A percentile compares a stretch with the other conserved stretches of the same genome.
Conservation (phyloP, 2,888 invertebrate species). For the Ditula angustiorana region DNA sequence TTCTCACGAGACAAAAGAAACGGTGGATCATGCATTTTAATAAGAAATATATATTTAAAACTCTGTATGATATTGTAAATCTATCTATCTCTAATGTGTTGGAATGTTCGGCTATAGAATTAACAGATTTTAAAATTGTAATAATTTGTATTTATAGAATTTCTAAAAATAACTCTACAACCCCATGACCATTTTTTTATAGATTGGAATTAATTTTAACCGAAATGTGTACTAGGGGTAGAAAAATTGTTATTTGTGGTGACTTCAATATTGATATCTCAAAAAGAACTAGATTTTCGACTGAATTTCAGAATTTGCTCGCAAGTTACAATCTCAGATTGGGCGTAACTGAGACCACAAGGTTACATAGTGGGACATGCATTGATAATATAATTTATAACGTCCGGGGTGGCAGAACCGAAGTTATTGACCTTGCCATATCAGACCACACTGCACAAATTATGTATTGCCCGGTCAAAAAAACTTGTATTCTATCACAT, state of each 20-base stretch:
- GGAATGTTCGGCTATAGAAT: conserved; percentile 3
- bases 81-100: not conserved
- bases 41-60: not conserved
- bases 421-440: too few species aligned
- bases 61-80: not conserved
- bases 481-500: conserved; percentile 5
- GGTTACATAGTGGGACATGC: too few species aligned
- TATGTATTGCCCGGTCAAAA: too few species aligned
- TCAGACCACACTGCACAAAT: too few species aligned
- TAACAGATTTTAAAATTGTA: not conserved
- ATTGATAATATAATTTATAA: too few species aligned
- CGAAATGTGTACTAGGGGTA: not conserved
- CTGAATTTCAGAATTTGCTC: too few species aligned
- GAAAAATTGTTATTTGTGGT: conserved; percentile 29
- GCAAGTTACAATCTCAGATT: too few species aligned
- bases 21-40: not conserved
- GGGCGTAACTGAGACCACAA: too few species aligned
- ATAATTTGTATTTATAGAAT: conserved; percentile 6
- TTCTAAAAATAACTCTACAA: not conserved
- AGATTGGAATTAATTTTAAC: not conserved
- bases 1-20: not conserved
- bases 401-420: too few species aligned
- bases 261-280: conserved; percentile 16
- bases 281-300: conserved; percentile 20
- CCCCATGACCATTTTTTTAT: not conserved